Conservation (phyloP, 2,797 vertebrate genomes). For the Sebastes taczanowskii region DNA sequence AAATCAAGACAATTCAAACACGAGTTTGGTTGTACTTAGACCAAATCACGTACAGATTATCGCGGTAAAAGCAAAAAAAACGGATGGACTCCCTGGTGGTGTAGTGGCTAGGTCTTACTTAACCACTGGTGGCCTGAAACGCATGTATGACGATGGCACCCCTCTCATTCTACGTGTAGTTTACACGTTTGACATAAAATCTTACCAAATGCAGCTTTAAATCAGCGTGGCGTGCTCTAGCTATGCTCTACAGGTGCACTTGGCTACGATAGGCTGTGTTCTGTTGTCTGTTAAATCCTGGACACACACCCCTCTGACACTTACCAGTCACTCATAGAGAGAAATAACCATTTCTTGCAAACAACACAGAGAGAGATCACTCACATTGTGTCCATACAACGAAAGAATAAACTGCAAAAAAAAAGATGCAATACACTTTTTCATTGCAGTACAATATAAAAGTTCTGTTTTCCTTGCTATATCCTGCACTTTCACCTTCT, state of each 20-base stretch:
- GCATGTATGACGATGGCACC: background rate
- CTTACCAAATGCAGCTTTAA: conserved; percentile 46
- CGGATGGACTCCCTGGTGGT: conserved; percentile 20
- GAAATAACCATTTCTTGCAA: background rate
- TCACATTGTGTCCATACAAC: background rate
- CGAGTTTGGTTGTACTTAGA: background rate
- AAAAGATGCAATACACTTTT: background rate
- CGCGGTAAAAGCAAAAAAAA: background rate
- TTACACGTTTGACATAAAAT: background rate
- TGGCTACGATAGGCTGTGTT: conserved; percentile 26
- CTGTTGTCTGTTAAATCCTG: conserved; percentile 49
- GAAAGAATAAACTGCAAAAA: background rate
- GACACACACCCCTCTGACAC: conserved; percentile 26
- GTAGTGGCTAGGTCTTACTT: background rate
- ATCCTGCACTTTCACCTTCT: background rate
- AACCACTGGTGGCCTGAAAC: background rate
- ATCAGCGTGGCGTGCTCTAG: background rate
- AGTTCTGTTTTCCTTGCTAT: background rate
- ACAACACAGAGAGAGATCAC: conserved; percentile 51
- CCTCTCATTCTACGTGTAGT: background rate
- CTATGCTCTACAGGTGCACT: conserved; percentile 20
- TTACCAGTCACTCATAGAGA: background rate
- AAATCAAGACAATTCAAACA: conserved; percentile 3
- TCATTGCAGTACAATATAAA: conserved; percentile 2
- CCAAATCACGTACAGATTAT: background rate